Evolutionary conservation across 2,888 invertebrate genomes (phyloP).

Genomic region (Noctua janthina): DNA sequence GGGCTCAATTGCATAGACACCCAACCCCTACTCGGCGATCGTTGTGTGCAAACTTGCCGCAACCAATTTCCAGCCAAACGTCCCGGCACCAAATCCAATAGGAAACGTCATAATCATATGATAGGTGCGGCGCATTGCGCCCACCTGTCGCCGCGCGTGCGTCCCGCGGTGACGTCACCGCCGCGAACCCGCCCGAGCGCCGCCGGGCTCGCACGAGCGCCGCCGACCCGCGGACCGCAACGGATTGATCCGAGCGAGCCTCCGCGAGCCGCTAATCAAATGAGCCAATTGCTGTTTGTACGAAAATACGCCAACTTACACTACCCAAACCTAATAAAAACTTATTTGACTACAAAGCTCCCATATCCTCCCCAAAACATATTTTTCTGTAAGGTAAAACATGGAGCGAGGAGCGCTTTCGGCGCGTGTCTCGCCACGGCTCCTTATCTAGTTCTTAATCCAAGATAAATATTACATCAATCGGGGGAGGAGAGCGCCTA

Average conservation of each 20-base stretch:
- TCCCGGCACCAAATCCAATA: constrained; percentile 80
- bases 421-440: constrained; percentile 75
- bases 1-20: constrained; percentile 66
- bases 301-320: constrained; percentile 60
- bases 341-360: constrained; percentile 15
- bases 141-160: constrained; percentile 90
- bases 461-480: constrained; percentile 90
- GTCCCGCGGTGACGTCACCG: constrained; percentile 87
- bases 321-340: constrained; percentile 27
- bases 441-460: constrained; percentile 88
- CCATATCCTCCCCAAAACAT: constrained; percentile 38
- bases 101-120: constrained; percentile 90
- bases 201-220: constrained; percentile 72
- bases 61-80: constrained; percentile 78
- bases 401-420: constrained; percentile 62
- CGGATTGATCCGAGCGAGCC: constrained; percentile 84
- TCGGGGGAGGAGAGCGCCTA: constrained; percentile 81
- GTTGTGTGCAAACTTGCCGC: constrained; percentile 76
- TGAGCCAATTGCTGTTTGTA: constrained; percentile 70
- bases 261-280: constrained; percentile 78
- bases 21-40: constrained; percentile 62
- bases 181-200: constrained; percentile 74
- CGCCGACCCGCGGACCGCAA: constrained; percentile 75
- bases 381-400: constrained; percentile 46
- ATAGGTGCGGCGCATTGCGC: constrained; percentile 89